Evolutionary conservation across 64 coral and sea anemone genomes (phyloP).

Genomic region (Anthopleura sola): DNA sequence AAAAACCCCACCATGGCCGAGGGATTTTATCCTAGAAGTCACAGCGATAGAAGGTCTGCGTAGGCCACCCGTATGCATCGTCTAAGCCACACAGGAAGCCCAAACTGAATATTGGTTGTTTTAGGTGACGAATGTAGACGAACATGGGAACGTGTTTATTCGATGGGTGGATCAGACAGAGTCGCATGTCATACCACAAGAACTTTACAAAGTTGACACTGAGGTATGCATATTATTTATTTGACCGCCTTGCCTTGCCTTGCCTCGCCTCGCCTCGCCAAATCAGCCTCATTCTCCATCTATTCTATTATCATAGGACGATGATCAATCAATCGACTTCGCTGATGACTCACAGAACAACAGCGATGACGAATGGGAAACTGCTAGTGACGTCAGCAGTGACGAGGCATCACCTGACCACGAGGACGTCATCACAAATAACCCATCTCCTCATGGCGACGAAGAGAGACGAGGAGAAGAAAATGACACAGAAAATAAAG

Average conservation of each 20-base stretch:
- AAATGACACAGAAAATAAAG: slow-evolving; percentile 25
- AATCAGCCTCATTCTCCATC: background rate
- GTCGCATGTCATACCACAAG: slow-evolving; percentile 89
- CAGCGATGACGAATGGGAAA: slow-evolving; percentile 89
- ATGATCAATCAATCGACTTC: slow-evolving; percentile 42
- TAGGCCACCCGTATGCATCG: too few species aligned
- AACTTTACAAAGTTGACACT: slow-evolving; percentile 93
- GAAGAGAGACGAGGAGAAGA: slow-evolving; percentile 27
- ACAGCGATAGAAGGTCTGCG: too few species aligned
- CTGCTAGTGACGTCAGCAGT: slow-evolving; percentile 77
- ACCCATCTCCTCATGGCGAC: background rate
- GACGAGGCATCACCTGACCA: slow-evolving; percentile 38
- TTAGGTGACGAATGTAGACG: slow-evolving; percentile 77
- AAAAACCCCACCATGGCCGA: too few species aligned
- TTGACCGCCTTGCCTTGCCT: background rate
- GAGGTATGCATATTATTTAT: slow-evolving; percentile 36
- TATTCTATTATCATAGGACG: slow-evolving; percentile 46
- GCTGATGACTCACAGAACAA: slow-evolving; percentile 4
- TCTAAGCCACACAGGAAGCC: too few species aligned
- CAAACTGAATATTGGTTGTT: background rate
- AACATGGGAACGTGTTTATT: slow-evolving; percentile 73
- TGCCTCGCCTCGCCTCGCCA: background rate
- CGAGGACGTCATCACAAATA: slow-evolving; percentile 14
- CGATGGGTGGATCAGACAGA: slow-evolving; percentile 64
- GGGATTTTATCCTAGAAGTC: too few species aligned